A percentile compares a stretch with the other conserved stretches of the same genome.
phyloP scores from a whole-genome alignment of 2,888 invertebrate genomes.

The Noctua janthina region DNA sequence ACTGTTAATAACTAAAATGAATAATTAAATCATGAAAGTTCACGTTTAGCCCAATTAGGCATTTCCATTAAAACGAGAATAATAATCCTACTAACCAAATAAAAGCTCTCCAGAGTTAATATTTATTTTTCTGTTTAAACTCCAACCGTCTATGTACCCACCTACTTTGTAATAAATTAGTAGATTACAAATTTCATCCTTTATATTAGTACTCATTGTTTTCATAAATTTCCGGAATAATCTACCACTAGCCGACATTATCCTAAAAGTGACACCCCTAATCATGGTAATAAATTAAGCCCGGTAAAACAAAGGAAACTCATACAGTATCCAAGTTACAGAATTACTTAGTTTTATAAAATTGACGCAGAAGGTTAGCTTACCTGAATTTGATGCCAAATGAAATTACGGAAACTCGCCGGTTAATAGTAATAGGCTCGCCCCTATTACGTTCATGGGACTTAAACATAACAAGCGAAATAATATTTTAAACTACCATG shows the following conservation, averaged over 20 bases:
- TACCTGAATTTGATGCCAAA: background rate
- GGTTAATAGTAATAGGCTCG: background rate
- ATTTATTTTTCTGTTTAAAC: constrained; percentile 40
- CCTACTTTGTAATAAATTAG: constrained; percentile 39
- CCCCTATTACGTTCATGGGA: no score
- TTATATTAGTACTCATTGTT: constrained; percentile 37
- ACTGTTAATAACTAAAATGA: background rate
- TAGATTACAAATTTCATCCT: constrained; percentile 21
- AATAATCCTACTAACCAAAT: constrained; percentile 31
- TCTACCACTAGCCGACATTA: constrained; percentile 32
- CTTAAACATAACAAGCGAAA: no score
- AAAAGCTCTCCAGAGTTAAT: constrained; percentile 33
- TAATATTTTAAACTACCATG: no score
- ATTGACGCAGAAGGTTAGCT: background rate
- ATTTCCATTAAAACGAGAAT: constrained; percentile 31
- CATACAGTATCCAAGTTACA: constrained; percentile 43
- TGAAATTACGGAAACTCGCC: background rate
- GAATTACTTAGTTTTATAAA: constrained; percentile 24
- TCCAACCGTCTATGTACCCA: constrained; percentile 17
- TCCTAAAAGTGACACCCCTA: constrained; percentile 59
- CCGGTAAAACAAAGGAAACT: constrained; percentile 55
- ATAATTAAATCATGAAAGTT: constrained; percentile 5
- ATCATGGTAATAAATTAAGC: constrained; percentile 59
- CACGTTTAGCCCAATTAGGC: constrained; percentile 25
- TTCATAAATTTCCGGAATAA: constrained; percentile 45